These are phyloP conservation scores for Palloptera scutellata DNA, from an alignment of 2,888 invertebrate species.

Conservation along the genomic window DNA sequence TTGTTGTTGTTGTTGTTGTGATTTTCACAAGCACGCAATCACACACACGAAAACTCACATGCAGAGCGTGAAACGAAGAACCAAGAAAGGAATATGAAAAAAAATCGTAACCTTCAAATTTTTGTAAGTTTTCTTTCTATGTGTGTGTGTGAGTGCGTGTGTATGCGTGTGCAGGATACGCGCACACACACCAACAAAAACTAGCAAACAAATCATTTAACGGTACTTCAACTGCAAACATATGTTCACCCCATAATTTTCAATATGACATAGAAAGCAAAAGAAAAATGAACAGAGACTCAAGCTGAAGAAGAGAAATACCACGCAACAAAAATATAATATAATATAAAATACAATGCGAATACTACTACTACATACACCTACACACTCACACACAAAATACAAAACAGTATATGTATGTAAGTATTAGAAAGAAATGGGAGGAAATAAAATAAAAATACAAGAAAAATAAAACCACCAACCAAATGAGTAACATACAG, in stretches of 20 bases:
- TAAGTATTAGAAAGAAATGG: neutral
- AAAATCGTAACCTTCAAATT: neutral
- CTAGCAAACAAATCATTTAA: constrained; percentile 5
- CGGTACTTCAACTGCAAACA: constrained; percentile 1
- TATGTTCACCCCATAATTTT: neutral
- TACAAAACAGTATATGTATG: neutral
- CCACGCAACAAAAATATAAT: no score
- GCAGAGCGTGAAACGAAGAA: neutral
- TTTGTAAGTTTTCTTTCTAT: neutral
- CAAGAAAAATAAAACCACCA: neutral
- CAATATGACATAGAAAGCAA: neutral
- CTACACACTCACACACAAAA: neutral
- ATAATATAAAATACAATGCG: no score
- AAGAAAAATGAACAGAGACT: no score
- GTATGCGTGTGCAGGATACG: neutral
- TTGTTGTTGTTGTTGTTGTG: neutral
- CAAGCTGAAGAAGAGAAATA: neutral
- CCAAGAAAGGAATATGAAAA: neutral
- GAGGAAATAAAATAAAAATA: constrained; percentile 3
- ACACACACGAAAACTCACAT: no score
- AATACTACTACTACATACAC: neutral
- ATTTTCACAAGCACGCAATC: neutral
- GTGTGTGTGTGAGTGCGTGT: neutral
- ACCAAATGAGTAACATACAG: constrained; percentile 14
- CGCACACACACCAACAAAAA: neutral